These are phyloP conservation scores for Leptobrachium leishanense DNA, from an alignment of 2,113 vertebrate species.

Conservation along the genomic window DNA sequence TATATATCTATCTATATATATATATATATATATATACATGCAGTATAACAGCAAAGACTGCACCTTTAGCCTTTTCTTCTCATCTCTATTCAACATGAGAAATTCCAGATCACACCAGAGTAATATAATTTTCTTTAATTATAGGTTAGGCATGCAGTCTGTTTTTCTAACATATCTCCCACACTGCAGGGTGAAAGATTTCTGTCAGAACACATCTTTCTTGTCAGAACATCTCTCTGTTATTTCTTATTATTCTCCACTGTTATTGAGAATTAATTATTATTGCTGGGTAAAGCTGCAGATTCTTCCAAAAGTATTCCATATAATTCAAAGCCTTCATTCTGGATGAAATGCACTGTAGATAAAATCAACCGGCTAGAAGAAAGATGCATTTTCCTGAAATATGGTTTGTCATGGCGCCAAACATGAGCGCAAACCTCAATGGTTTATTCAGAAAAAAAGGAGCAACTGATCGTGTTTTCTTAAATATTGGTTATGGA, in stretches of 20 bases:
- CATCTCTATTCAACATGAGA: conserved; percentile 7
- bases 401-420: neutral
- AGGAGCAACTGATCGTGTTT: neutral
- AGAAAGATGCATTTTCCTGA: too few relatives aligned
- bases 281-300: too few relatives aligned
- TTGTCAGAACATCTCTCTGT: too few relatives aligned
- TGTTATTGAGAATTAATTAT: too few relatives aligned
- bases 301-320: too few relatives aligned
- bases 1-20: too few relatives aligned
- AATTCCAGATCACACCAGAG: conserved; percentile 12
- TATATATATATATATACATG: too few relatives aligned
- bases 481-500: conserved; percentile 2
- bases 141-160: neutral
- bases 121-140: conserved; percentile 11
- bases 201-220: too few relatives aligned
- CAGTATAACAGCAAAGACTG: neutral
- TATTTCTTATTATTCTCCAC: too few relatives aligned
- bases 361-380: too few relatives aligned
- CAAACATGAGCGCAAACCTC: neutral
- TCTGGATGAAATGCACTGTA: too few relatives aligned
- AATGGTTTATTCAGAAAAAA: neutral
- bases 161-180: conserved; percentile 17
- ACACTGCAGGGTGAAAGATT: neutral
- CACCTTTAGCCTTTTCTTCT: neutral
- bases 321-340: too few relatives aligned